Evolutionary conservation across 2,113 vertebrate species (phyloP).

Genomic region (Sapayoa aenigma): DNA sequence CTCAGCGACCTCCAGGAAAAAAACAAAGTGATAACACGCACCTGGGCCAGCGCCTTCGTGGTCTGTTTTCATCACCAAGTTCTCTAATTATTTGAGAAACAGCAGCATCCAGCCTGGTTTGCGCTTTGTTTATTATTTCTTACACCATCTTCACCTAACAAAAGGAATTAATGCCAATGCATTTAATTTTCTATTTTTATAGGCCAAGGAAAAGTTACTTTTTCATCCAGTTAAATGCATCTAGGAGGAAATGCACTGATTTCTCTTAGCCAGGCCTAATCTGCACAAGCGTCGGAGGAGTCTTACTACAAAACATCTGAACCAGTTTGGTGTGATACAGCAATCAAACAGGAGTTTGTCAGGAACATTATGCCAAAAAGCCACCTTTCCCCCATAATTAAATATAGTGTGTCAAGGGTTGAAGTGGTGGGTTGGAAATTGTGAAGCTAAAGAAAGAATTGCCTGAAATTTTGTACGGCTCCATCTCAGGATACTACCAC

Average conservation of each 20-base stretch:
- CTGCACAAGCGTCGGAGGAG: not conserved
- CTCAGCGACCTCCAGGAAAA: not conserved
- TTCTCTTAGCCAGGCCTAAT: not conserved
- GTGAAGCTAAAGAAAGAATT: not conserved
- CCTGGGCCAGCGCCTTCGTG: not conserved
- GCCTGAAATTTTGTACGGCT: not conserved
- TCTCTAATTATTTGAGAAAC: not conserved
- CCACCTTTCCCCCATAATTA: fast-evolving
- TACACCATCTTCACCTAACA: not conserved
- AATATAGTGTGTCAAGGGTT: fast-evolving
- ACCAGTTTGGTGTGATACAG: not conserved
- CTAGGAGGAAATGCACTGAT: not conserved
- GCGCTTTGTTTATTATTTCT: not conserved
- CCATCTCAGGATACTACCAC: fast-evolving
- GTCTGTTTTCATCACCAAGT: not conserved
- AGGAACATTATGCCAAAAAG: not conserved
- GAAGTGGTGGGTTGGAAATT: not conserved
- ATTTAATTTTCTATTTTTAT: not conserved
- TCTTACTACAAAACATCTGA: not conserved
- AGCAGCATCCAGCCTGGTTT: not conserved
- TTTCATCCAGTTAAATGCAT: not conserved
- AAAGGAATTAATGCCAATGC: not conserved
- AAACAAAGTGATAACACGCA: fast-evolving
- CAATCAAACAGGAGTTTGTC: not conserved
- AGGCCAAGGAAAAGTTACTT: not conserved